Evolutionary conservation across 2,113 vertebrate genomes (phyloP), one percentile per base, ranked within the genome.

Genomic region (Aptenodytes patagonicus): DNA sequence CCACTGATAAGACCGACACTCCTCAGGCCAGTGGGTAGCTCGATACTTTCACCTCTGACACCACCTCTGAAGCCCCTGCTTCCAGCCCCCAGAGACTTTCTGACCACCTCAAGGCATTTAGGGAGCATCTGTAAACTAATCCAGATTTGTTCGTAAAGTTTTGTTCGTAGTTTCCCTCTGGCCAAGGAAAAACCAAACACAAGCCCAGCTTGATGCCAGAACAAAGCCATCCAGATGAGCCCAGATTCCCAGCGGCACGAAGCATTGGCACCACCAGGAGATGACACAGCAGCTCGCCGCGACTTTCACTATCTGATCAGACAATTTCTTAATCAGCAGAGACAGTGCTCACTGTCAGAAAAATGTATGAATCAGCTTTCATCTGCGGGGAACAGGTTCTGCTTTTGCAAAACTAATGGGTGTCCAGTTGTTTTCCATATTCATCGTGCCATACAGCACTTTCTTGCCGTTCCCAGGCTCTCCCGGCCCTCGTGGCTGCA

Each of bases 251-350:
- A 58, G 81, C 5, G 2, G 64, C 84, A 44, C 3, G 7, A 80
- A 92, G 46, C 82, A 25, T 47, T 2, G 2, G 54, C 90, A 79
- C 51, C 46, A 3, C 18, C 83, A 62, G 83, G 65, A 95, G 94
- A 85, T 92, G 93, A 94, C 89, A 77, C 11, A 11, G 94, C 84
- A 95, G 71, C 66, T 93, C 14, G 1, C 95, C 21, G 18, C 1
- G 55, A 83, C 87, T 96, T 90, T 95, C 78, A n/a, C 93, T 95
- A 87, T 96, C 95, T 94, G 91, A 95, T 96, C 95, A 81, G 85
- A 89, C 78, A 85, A 66, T 55, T 91, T 83, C 91, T 96, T 94
- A 91, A 96, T 95, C 91, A 95, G 89, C 94, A 94, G 62, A 91
- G 95, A 85, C 94, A 93, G 81, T 44, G 62, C 84, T 91, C 11